Percentiles rank a stretch among this genome's conserved stretches.
Evolutionary conservation across 1,140 invertebrate genomes (phyloP).

Genomic region (Tetragonula clypearis): DNA sequence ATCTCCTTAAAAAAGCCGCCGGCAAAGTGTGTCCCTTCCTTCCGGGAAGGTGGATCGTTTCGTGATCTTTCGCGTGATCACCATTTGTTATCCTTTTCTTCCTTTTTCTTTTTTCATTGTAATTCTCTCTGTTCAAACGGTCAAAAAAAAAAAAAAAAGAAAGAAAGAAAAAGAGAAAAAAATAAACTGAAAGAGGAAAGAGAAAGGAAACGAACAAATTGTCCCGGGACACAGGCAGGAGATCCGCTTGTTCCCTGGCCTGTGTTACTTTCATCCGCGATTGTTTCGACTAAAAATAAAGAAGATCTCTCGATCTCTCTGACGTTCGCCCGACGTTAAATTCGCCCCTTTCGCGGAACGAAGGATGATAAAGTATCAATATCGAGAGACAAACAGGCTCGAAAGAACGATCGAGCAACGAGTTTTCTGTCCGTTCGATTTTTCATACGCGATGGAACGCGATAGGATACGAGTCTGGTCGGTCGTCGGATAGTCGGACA

Average conservation of each 20-base stretch:
- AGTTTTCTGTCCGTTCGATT: slow-evolving; percentile 16
- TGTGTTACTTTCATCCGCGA: background rate
- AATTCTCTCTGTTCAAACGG: no score
- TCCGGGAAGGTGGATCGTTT: background rate
- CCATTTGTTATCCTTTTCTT: no score
- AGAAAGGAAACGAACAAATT: background rate
- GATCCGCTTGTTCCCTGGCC: background rate
- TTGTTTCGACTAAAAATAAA: background rate
- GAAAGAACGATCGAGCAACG: background rate
- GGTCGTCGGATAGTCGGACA: background rate
- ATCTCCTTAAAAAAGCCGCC: background rate
- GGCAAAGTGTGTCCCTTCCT: background rate
- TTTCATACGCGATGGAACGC: slow-evolving; percentile 6
- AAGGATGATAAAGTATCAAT: slow-evolving; percentile 41
- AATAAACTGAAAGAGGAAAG: background rate
- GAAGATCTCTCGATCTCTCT: background rate
- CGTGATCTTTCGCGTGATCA: background rate
- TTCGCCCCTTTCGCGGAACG: background rate
- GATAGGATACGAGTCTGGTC: background rate
- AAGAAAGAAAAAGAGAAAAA: no score
- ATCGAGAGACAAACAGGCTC: background rate
- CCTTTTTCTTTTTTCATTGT: background rate
- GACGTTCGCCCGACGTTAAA: slow-evolving; percentile 9
- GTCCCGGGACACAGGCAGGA: background rate
- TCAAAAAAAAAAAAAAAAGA: no score